These are phyloP conservation scores for Adela reaumurella DNA, from an alignment of 2,888 invertebrate genomes.

Conservation along the genomic window DNA sequence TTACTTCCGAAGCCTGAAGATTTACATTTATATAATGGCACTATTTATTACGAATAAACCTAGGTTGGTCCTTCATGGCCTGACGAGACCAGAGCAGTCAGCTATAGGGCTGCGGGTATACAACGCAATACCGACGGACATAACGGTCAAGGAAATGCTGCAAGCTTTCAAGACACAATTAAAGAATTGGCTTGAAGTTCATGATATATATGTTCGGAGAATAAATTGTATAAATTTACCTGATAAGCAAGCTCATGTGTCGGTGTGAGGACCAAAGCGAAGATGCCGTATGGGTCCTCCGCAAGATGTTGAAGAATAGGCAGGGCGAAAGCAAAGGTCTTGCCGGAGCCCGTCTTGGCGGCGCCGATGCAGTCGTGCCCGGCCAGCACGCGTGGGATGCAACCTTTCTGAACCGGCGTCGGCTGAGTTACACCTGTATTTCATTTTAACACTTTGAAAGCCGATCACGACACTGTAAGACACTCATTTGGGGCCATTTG, in stretches of 20 bases:
- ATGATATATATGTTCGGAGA: no score
- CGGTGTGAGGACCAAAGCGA: constrained; percentile 90
- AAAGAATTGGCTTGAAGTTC: no score
- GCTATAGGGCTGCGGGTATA: no score
- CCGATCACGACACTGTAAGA: background rate
- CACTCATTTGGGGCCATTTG: constrained; percentile 1
- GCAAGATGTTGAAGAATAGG: constrained; percentile 89
- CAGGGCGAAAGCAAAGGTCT: constrained; percentile 95
- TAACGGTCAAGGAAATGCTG: no score
- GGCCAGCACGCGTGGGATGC: constrained; percentile 71
- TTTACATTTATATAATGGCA: no score
- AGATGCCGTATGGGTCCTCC: constrained; percentile 95
- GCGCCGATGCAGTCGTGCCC: constrained; percentile 92
- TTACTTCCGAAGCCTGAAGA: no score
- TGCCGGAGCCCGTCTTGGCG: constrained; percentile 97
- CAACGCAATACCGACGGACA: no score
- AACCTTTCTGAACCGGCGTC: constrained; percentile 78
- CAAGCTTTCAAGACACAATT: no score
- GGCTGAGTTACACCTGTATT: constrained; percentile 68
- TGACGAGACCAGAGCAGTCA: no score
- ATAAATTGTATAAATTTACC: constrained; percentile 47
- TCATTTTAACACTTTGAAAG: constrained; percentile 10
- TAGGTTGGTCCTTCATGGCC: no score
- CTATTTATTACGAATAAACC: no score
- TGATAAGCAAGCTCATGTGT: constrained; percentile 90